Conservation (phyloP, 2,113 vertebrate genomes). For the Kryptolebias marmoratus region DNA sequence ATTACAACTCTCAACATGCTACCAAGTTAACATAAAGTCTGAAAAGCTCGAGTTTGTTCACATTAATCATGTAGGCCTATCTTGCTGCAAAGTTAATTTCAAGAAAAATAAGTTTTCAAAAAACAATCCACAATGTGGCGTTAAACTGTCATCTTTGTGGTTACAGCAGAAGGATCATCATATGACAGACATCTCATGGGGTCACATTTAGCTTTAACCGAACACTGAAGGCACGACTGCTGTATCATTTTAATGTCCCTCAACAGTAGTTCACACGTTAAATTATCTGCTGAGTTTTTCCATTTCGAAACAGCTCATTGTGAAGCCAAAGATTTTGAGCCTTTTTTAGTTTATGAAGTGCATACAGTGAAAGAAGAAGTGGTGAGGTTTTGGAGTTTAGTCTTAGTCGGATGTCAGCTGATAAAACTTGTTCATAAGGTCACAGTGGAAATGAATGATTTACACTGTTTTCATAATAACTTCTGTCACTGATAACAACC, state of each 20-base stretch:
- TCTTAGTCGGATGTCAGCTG: slow-evolving; percentile 33
- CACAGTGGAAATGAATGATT: slow-evolving; percentile 2
- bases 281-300: too few species aligned
- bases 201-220: slow-evolving; percentile 30
- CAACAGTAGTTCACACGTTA: not conserved
- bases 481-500: too few species aligned
- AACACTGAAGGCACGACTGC: not conserved
- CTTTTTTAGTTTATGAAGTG: not conserved
- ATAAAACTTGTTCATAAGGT: not conserved
- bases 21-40: too few species aligned
- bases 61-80: not conserved
- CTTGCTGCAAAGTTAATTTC: not conserved
- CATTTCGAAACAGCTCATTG: too few species aligned
- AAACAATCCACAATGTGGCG: too few species aligned
- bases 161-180: slow-evolving; percentile 33
- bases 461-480: not conserved
- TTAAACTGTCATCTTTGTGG: slow-evolving; percentile 21
- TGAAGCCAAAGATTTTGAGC: not conserved
- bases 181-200: slow-evolving; percentile 10
- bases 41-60: not conserved
- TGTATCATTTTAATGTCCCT: not conserved
- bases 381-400: slow-evolving; percentile 13
- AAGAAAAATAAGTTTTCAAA: not conserved
- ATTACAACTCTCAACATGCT: not conserved
- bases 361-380: slow-evolving; percentile 28